A percentile compares a stretch with the other conserved stretches of the same genome.
Evolutionary conservation across 2,888 invertebrate genomes (phyloP).

Genomic region (Tinea pellionella): DNA sequence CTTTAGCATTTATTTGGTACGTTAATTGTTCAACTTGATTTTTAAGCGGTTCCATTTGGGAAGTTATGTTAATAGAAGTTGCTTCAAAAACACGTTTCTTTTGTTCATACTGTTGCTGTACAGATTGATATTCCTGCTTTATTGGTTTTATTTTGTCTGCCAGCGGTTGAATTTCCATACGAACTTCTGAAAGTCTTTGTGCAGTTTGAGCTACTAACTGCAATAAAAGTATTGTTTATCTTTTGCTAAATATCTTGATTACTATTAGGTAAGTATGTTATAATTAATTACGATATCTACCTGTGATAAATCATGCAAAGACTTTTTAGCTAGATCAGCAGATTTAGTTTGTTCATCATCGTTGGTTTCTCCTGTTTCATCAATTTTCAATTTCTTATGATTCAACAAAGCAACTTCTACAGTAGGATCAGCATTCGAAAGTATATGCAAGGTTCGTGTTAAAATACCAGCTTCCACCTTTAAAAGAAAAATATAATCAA

Average conservation of each 20-base stretch:
- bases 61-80: slow-evolving; percentile 65
- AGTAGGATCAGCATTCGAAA: slow-evolving; percentile 70
- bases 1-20: slow-evolving; percentile 59
- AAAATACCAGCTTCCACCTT: slow-evolving; percentile 81
- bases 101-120: slow-evolving; percentile 75
- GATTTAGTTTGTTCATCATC: slow-evolving; percentile 50
- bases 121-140: slow-evolving; percentile 73
- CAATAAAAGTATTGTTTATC: slow-evolving; percentile 24
- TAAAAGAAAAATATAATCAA: slow-evolving; percentile 2
- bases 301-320: slow-evolving; percentile 60
- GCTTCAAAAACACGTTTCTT: slow-evolving; percentile 77
- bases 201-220: slow-evolving; percentile 74
- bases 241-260: too few species aligned
- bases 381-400: slow-evolving; percentile 59
- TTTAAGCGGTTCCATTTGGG: slow-evolving; percentile 68
- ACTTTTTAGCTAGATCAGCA: slow-evolving; percentile 48
- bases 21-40: slow-evolving; percentile 63
- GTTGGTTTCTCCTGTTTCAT: slow-evolving; percentile 66
- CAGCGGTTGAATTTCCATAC: slow-evolving; percentile 58
- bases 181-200: slow-evolving; percentile 58
- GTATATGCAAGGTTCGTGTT: slow-evolving; percentile 79
- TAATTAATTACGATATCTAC: too few species aligned
- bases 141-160: slow-evolving; percentile 71
- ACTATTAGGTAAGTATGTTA: too few species aligned
- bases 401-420: slow-evolving; percentile 61